Percentiles rank a stretch among this genome's conserved stretches.
Evolutionary conservation across 2,888 invertebrate genomes (phyloP).

Genomic region (Acanthosepion pharaonis): DNA sequence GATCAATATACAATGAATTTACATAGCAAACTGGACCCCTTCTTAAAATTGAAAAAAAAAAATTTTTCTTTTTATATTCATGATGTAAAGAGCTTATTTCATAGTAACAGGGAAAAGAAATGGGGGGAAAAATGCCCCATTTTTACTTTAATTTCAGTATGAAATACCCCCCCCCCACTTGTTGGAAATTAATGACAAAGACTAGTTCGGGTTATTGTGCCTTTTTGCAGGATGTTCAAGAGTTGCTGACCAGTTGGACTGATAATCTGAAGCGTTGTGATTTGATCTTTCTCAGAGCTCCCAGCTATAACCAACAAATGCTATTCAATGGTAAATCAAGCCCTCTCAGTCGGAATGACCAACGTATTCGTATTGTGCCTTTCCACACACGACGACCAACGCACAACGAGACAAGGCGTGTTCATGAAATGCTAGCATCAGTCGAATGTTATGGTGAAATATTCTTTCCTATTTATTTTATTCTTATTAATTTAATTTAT

Average conservation of each 20-base stretch:
- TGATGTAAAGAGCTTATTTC: no score
- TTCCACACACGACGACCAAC: slow-evolving; percentile 88
- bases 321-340: slow-evolving; percentile 85
- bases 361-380: slow-evolving; percentile 78
- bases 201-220: no score
- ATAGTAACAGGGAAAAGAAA: no score
- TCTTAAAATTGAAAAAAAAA: no score
- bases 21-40: no score
- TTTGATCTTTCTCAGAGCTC: slow-evolving; percentile 85
- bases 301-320: slow-evolving; percentile 81
- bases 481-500: not conserved
- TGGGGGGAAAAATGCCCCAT: no score
- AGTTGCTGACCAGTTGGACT: slow-evolving; percentile 82
- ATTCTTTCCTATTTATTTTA: not conserved
- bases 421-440: slow-evolving; percentile 81
- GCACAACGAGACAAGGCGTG: slow-evolving; percentile 85
- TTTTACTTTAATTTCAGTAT: no score
- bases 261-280: slow-evolving; percentile 81
- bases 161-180: no score
- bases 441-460: slow-evolving; percentile 68
- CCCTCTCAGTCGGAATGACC: slow-evolving; percentile 76
- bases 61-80: no score
- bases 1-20: no score
- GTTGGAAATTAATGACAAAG: no score
- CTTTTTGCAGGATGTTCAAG: slow-evolving; percentile 82